Conservation (phyloP, 2,888 invertebrate species). For the Melinopterus prodromus region DNA sequence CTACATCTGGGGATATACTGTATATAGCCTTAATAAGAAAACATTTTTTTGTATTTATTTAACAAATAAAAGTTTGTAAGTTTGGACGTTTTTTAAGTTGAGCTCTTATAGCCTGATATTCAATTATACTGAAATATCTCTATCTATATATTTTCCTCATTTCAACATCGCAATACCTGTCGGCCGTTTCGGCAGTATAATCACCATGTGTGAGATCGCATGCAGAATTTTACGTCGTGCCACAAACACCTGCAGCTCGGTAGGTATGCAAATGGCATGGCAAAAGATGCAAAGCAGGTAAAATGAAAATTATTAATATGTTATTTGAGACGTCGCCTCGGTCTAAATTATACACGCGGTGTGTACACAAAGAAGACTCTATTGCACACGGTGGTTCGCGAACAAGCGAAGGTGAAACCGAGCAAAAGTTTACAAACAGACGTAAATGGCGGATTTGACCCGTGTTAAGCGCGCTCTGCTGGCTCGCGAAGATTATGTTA, state of each 20-base stretch:
- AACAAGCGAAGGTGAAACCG: not conserved
- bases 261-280: not conserved
- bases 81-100: too few relatives aligned
- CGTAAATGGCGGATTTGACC: conserved; percentile 4
- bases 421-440: not conserved
- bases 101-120: too few relatives aligned
- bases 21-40: too few relatives aligned
- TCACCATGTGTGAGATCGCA: not conserved
- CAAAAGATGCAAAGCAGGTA: not conserved
- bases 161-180: too few relatives aligned
- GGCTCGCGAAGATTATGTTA: not conserved
- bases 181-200: too few relatives aligned
- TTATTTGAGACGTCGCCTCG: not conserved
- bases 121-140: too few relatives aligned
- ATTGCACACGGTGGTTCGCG: not conserved
- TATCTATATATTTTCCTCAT: too few relatives aligned
- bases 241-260: not conserved
- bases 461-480: not conserved
- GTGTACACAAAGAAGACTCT: not conserved
- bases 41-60: too few relatives aligned
- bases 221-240: not conserved
- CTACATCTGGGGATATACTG: too few relatives aligned
- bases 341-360: not conserved
- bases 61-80: too few relatives aligned
- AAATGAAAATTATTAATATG: conserved; percentile 4